Evolutionary conservation across 2,113 vertebrate species (phyloP).

Genomic region (Condylura cristata): DNA sequence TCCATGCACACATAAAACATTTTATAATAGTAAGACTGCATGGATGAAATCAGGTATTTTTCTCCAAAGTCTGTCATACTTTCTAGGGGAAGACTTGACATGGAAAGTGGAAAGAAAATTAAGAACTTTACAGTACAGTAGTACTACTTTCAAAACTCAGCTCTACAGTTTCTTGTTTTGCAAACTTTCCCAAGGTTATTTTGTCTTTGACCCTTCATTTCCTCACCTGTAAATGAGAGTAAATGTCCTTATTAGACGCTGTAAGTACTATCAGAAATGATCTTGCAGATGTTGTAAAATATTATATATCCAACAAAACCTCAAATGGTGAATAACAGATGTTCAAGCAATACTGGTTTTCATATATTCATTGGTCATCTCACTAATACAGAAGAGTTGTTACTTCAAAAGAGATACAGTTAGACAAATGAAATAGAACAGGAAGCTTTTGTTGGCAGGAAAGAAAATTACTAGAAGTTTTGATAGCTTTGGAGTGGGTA

Average conservation of each 20-base stretch:
- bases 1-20: slow-evolving; percentile 54
- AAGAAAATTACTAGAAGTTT: background rate
- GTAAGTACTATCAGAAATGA: background rate
- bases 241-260: background rate
- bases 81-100: background rate
- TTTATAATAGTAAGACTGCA: slow-evolving; percentile 42
- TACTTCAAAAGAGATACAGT: background rate
- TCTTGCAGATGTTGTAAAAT: background rate
- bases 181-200: background rate
- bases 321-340: background rate
- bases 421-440: background rate
- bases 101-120: background rate
- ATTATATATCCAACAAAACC: background rate
- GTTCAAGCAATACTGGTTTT: background rate
- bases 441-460: background rate
- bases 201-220: background rate
- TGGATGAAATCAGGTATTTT: background rate
- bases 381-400: background rate
- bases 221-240: background rate
- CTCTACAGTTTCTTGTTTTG: background rate
- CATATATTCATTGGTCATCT: background rate
- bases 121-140: background rate
- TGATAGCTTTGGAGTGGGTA: background rate
- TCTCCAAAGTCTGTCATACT: slow-evolving; percentile 12
- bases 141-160: background rate